A percentile compares a stretch with the other conserved stretches of the same genome.
Evolutionary conservation across 1,140 invertebrate genomes (phyloP).

Genomic region (Drosophila mayri): DNA sequence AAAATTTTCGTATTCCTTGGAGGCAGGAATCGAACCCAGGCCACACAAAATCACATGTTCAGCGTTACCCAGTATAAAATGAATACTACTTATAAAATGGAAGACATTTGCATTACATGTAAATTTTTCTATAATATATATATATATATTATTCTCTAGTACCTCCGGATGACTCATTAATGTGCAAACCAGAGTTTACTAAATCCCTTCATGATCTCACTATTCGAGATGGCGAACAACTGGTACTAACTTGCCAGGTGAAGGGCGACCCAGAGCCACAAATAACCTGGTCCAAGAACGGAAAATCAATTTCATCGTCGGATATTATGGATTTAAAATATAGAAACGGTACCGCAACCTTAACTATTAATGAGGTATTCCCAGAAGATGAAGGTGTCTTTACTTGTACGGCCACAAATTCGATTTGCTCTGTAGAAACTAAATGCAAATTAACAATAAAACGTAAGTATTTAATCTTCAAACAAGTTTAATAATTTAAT

Average conservation of each 20-base stretch:
- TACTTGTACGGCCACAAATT: slow-evolving; percentile 95
- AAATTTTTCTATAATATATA: too few relatives aligned
- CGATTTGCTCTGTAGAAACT: slow-evolving; percentile 92
- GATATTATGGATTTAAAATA: slow-evolving; percentile 96
- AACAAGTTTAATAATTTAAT: not conserved
- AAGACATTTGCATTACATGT: too few relatives aligned
- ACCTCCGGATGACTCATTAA: slow-evolving; percentile 92
- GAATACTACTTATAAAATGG: too few relatives aligned
- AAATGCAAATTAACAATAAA: slow-evolving; percentile 93
- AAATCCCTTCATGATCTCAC: slow-evolving; percentile 89
- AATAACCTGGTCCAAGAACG: slow-evolving; percentile 94
- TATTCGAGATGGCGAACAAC: slow-evolving; percentile 92
- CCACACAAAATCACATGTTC: too few relatives aligned
- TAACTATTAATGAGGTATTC: slow-evolving; percentile 96
- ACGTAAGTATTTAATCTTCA: slow-evolving; percentile 87
- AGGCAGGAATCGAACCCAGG: too few relatives aligned
- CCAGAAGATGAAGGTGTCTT: slow-evolving; percentile 97
- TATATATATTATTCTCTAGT: slow-evolving; percentile 85
- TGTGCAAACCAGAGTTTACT: slow-evolving; percentile 93
- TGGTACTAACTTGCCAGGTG: slow-evolving; percentile 92
- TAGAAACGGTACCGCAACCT: slow-evolving; percentile 93
- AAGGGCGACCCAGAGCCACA: slow-evolving; percentile 96
- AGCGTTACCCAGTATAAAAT: too few relatives aligned
- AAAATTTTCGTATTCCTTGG: too few relatives aligned
- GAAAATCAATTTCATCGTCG: slow-evolving; percentile 90